Conservation (phyloP, 1,140 invertebrate genomes). For the Latrodectus geometricus region DNA sequence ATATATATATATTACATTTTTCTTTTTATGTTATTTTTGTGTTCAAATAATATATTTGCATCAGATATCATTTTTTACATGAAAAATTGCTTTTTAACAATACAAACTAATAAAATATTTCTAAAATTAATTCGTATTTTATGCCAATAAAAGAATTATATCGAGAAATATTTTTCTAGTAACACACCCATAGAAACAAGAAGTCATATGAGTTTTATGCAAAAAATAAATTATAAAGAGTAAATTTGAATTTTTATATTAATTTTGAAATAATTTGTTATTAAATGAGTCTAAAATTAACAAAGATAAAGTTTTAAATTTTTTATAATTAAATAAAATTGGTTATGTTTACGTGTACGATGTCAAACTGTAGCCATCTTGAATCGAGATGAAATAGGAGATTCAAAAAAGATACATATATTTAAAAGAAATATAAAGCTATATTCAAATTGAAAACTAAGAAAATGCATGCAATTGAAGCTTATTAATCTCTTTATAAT, state of each 20-base stretch:
- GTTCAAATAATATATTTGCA: too few relatives aligned
- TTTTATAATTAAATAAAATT: background rate
- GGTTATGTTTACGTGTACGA: background rate
- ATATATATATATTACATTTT: too few relatives aligned
- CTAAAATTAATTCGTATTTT: too few relatives aligned
- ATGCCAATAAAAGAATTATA: background rate
- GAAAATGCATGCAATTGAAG: background rate
- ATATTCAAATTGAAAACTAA: background rate
- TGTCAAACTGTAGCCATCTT: conserved; percentile 49
- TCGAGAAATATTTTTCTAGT: background rate
- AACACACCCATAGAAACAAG: background rate
- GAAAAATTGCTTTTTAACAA: too few relatives aligned
- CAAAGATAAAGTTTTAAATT: background rate
- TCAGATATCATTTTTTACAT: too few relatives aligned
- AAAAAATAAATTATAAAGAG: background rate
- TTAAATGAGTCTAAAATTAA: too few relatives aligned
- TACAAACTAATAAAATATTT: too few relatives aligned
- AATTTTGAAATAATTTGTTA: background rate
- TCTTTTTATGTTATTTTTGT: too few relatives aligned
- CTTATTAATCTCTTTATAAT: background rate
- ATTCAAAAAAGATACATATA: background rate
- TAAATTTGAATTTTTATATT: background rate
- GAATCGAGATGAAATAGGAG: conserved; percentile 4
- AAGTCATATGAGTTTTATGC: background rate
- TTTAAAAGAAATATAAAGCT: conserved; percentile 7